Conservation (phyloP, 2,113 vertebrate genomes). For the Lagenorhynchus albirostris region DNA sequence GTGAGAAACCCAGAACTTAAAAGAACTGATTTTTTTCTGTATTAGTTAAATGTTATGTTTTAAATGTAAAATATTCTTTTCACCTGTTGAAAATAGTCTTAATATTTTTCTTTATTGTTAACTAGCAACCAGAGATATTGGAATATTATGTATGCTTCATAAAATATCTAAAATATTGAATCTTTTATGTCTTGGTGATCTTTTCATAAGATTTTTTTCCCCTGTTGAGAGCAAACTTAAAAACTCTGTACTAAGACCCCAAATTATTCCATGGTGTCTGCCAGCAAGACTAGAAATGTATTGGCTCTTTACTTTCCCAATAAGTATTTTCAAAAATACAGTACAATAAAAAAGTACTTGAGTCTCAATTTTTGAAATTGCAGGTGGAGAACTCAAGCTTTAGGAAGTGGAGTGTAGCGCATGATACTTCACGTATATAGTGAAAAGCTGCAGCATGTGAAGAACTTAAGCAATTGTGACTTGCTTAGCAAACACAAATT, state of each 20-base stretch:
- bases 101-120: constrained; percentile 12
- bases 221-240: background rate
- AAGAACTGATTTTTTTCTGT: constrained; percentile 11
- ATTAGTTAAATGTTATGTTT: background rate
- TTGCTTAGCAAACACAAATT: background rate
- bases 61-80: background rate
- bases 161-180: background rate
- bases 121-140: background rate
- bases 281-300: background rate
- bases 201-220: background rate
- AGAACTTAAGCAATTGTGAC: background rate
- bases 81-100: constrained; percentile 1
- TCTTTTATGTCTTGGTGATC: background rate
- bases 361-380: background rate
- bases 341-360: background rate
- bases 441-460: background rate
- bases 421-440: background rate
- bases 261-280: background rate
- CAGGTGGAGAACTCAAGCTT: background rate
- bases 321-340: constrained; percentile 20
- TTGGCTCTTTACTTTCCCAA: background rate
- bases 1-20: background rate
- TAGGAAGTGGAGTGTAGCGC: background rate
- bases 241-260: background rate
- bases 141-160: background rate